Evolutionary conservation across 1,140 invertebrate genomes (phyloP), one percentile per base, ranked within the genome.

Genomic region (Melanaphis sacchari): DNA sequence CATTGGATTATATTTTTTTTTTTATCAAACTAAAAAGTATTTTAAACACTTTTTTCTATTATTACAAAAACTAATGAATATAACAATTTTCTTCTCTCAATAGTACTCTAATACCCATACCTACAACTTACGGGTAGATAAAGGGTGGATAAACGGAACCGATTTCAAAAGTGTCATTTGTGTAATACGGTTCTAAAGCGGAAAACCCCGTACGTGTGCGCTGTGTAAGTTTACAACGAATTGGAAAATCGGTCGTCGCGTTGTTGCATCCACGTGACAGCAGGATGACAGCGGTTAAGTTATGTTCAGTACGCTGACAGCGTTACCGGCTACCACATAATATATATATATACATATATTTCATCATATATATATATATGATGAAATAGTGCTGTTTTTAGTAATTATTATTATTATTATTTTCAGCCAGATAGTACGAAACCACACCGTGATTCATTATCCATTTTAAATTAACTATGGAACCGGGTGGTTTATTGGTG

Each of bases 201-300:
- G n/a, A 59, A 87, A 90, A 40, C 36, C 88, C 38, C 59, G 6
- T 76, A 18, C n/a, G 59, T 66, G 31, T 66, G 31, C 2, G 54
- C 40, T 26, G 22, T 54, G 18, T 40, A 31, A 49, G 36, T 54
- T 38, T 54, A 59, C 24, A 43, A 15, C 0, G 5, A 66, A 31
- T 66, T 26, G 89, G 54, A 66, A 66, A 90, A 90, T 66, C 54
- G 31, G 24, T 31, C 88, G 46, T 90, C 46, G 18, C 49, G 49
- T 52, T 31, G 49, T 54, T 31, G 22, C 38, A 54, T 40, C 49
- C 52, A 59, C 22, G 52, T 40, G 88, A 59, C 88, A 31, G 49
- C 88, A 40, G 36, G 36, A 90, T 90, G 88, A 59, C 88, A 54
- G 49, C 49, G 88, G 36, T 90, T 90, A 90, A 90, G 38, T 66